phyloP scores from a whole-genome alignment of 2,113 vertebrate genomes.

The Corythornis cristatus region DNA sequence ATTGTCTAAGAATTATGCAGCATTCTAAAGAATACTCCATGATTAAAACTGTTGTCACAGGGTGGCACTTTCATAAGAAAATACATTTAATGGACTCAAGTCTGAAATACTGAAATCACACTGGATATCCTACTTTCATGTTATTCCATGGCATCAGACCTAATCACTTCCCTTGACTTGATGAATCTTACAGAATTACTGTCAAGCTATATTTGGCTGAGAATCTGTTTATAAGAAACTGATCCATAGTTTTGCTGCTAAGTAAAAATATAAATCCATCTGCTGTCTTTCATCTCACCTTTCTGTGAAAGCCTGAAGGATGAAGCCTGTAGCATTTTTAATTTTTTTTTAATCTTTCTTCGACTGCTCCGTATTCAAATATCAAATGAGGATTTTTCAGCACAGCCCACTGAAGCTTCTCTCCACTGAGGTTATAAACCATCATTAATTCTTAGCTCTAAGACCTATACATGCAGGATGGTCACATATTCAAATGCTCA shows the following conservation, averaged over 20 bases:
- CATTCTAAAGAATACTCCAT: slow-evolving; percentile 8
- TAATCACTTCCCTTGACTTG: slow-evolving; percentile 68
- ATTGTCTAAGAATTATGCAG: not conserved
- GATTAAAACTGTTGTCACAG: not conserved
- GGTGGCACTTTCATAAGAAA: slow-evolving; percentile 25
- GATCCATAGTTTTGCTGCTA: slow-evolving; percentile 69
- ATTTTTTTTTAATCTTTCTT: slow-evolving; percentile 40
- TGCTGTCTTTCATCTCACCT: slow-evolving; percentile 75
- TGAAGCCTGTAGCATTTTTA: slow-evolving; percentile 47
- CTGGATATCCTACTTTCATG: slow-evolving; percentile 18
- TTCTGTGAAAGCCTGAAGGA: slow-evolving; percentile 63
- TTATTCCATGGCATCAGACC: slow-evolving; percentile 58
- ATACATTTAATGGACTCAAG: slow-evolving; percentile 31
- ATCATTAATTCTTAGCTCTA: slow-evolving; percentile 57
- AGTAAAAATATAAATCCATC: slow-evolving; percentile 77
- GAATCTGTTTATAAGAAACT: slow-evolving; percentile 75
- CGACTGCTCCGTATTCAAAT: slow-evolving; percentile 66
- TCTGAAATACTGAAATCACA: slow-evolving; percentile 43
- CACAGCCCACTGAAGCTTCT: slow-evolving; percentile 45
- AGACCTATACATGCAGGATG: slow-evolving; percentile 45
- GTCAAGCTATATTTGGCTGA: slow-evolving; percentile 73
- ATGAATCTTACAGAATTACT: slow-evolving; percentile 72
- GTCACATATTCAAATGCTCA: slow-evolving; percentile 29
- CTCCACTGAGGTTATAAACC: slow-evolving; percentile 54
- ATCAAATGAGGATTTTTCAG: slow-evolving; percentile 61